A percentile compares a stretch with the other conserved stretches of the same genome.
phyloP scores from a whole-genome alignment of 2,797 vertebrate species.

The Hippocampus kuda region DNA sequence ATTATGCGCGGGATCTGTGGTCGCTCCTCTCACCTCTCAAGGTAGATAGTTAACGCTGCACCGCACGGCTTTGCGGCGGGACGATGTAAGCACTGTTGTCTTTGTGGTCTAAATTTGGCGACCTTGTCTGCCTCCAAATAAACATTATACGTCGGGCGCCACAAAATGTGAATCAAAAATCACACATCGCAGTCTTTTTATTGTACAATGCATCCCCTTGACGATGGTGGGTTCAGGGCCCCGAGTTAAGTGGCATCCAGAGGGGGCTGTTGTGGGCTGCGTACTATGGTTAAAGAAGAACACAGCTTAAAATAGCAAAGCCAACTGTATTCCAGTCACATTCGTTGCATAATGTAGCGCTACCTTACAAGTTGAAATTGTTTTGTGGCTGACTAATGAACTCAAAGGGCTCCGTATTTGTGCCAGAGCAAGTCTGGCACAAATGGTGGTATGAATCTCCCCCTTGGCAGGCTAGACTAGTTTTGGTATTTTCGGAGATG shows the following conservation, averaged over 20 bases:
- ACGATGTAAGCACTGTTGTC: neutral
- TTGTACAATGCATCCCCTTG: constrained; percentile 7
- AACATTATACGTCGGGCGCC: neutral
- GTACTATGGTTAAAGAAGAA: constrained; percentile 22
- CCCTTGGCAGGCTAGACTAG: too few species aligned
- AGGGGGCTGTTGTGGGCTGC: neutral
- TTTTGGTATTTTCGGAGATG: too few species aligned
- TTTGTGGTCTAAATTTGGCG: neutral
- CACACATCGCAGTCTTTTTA: neutral
- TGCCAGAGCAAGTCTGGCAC: too few species aligned
- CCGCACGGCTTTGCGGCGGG: neutral
- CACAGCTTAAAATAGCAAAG: constrained; percentile 25
- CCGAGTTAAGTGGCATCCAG: constrained; percentile 25
- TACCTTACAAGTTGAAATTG: neutral
- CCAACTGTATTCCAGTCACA: constrained; percentile 26
- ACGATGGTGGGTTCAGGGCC: constrained; percentile 32
- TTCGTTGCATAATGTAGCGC: constrained; percentile 23
- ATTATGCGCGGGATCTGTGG: neutral
- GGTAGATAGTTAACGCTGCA: neutral
- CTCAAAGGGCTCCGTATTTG: neutral
- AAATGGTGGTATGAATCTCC: too few species aligned
- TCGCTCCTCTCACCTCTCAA: neutral
- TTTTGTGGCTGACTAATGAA: neutral
- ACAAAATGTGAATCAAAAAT: neutral
- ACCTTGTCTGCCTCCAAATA: neutral